phyloP scores from a whole-genome alignment of 1,140 invertebrate species.

The Notospermus geniculatus region DNA sequence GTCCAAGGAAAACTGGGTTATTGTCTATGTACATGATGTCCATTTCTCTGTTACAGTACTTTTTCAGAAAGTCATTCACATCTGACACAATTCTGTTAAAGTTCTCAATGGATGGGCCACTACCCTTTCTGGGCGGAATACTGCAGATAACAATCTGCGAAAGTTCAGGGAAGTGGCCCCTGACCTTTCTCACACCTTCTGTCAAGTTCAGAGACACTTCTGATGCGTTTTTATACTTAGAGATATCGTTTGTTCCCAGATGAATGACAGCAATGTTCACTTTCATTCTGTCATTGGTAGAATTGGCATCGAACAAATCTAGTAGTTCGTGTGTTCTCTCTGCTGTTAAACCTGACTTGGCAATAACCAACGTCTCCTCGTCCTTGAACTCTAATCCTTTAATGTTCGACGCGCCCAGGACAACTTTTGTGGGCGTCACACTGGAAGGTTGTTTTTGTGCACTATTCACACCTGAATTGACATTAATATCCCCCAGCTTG shows the following conservation, averaged over 20 bases:
- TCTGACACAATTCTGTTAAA: not conserved
- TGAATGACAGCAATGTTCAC: not conserved
- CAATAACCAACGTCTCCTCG: not conserved
- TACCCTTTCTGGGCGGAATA: not conserved
- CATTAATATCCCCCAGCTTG: not conserved
- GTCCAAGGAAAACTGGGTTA: not conserved
- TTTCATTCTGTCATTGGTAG: not conserved
- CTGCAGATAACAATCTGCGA: not conserved
- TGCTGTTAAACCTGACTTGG: not conserved
- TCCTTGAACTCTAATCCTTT: not conserved
- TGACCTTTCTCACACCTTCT: not conserved
- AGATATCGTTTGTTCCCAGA: not conserved
- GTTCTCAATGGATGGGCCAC: not conserved
- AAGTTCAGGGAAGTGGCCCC: not conserved
- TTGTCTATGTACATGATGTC: not conserved
- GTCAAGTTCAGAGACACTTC: not conserved
- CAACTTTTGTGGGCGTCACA: not conserved
- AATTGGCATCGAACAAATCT: not conserved
- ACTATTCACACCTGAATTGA: not conserved
- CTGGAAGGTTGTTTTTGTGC: not conserved
- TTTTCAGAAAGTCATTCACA: not conserved
- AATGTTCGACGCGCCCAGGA: not conserved
- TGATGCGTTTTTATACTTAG: not conserved
- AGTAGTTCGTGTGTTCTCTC: not conserved
- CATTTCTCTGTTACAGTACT: not conserved